Conservation (phyloP, 2,888 invertebrate species). For the Rhagonycha fulva region DNA sequence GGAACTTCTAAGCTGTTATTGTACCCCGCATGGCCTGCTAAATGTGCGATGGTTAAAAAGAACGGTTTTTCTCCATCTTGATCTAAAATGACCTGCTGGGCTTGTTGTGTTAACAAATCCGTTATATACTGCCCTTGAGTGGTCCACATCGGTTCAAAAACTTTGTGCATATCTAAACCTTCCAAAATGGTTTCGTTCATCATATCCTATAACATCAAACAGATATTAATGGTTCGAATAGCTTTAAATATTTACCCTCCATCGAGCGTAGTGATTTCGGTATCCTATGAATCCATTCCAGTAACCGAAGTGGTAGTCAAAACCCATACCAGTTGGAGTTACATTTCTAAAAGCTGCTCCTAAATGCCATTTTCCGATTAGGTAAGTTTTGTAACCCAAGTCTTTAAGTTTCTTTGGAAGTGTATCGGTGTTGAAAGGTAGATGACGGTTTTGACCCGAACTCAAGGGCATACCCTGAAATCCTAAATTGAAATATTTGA, state of each 20-base stretch:
- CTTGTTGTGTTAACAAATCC: conserved; percentile 69
- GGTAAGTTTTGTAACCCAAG: conserved; percentile 72
- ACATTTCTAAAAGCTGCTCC: conserved; percentile 72
- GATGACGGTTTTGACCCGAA: conserved; percentile 70
- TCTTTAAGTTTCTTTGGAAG: conserved; percentile 65
- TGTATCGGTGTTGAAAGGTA: conserved; percentile 61
- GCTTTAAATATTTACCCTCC: conserved; percentile 4
- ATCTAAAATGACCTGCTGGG: conserved; percentile 63
- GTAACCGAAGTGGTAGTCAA: conserved; percentile 82
- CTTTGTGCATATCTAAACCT: conserved; percentile 57
- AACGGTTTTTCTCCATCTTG: conserved; percentile 67
- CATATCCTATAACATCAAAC: not conserved
- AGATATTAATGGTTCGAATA: not conserved
- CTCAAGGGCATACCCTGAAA: conserved; percentile 71
- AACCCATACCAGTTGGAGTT: conserved; percentile 75
- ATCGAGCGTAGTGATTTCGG: conserved; percentile 55
- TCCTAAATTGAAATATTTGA: conserved; percentile 55
- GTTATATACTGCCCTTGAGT: conserved; percentile 68
- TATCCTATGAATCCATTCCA: conserved; percentile 83
- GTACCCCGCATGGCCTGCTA: conserved; percentile 78
- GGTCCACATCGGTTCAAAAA: conserved; percentile 54
- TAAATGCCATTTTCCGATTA: conserved; percentile 86
- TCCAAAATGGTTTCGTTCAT: not conserved
- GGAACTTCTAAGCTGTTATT: conserved; percentile 72
- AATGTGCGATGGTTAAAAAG: conserved; percentile 77